Conservation (phyloP, 1,140 invertebrate genomes). For the Gonioctena quinquepunctata region DNA sequence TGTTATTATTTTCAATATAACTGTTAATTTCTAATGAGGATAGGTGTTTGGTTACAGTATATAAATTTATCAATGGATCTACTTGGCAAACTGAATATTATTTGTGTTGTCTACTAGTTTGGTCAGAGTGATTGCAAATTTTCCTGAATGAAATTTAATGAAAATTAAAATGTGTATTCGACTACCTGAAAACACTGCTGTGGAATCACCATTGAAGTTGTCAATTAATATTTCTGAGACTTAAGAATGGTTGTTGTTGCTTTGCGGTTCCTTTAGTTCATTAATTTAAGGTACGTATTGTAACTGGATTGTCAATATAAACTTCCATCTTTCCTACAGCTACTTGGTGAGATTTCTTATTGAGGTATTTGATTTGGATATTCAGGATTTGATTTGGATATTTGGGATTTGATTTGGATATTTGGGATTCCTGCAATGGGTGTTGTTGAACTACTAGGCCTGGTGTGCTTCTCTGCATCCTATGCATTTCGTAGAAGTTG, state of each 20-base stretch:
- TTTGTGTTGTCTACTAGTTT: not conserved
- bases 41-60: no score
- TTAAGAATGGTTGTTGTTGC: not conserved
- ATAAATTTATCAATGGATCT: no score
- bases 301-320: not conserved
- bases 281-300: no score
- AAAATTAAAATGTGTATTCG: conserved; percentile 8
- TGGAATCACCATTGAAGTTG: conserved; percentile 3
- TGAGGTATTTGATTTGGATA: not conserved
- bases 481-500: not conserved
- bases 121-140: not conserved
- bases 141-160: not conserved
- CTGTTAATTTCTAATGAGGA: no score
- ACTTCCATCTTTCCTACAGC: not conserved
- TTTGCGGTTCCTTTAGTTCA: not conserved
- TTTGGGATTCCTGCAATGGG: not conserved
- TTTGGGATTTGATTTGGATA: not conserved
- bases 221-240: conserved; percentile 12
- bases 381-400: no score
- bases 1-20: no score
- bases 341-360: no score
- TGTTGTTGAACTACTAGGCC: not conserved
- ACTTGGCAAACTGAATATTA: not conserved
- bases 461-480: not conserved
- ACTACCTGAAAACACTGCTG: not conserved